These are phyloP conservation scores for Hyles euphorbiae DNA, from an alignment of 1,140 invertebrate species.

Conservation along the genomic window DNA sequence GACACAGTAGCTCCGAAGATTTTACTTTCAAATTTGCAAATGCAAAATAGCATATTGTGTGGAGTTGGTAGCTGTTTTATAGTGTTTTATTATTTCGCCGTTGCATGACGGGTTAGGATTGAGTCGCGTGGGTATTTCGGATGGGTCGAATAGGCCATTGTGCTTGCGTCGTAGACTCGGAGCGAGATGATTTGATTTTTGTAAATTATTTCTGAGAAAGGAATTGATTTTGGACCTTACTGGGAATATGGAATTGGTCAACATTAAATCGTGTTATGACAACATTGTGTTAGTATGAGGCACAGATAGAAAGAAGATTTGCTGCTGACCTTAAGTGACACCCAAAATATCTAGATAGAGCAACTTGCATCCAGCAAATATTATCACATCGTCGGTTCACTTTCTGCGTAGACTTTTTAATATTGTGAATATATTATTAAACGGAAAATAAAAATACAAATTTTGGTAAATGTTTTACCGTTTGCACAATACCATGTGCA, in stretches of 20 bases:
- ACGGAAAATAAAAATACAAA: too few species aligned
- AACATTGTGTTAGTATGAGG: too few species aligned
- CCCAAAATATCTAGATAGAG: too few species aligned
- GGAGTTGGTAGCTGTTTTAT: conserved; percentile 28
- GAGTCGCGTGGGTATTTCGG: too few species aligned
- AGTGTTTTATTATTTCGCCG: conserved; percentile 43
- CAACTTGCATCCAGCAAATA: too few species aligned
- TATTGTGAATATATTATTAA: too few species aligned
- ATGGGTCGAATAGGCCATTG: conserved; percentile 9
- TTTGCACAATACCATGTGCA: too few species aligned
- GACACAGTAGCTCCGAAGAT: conserved; percentile 46
- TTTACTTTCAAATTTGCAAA: conserved; percentile 56
- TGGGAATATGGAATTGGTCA: conserved; percentile 21
- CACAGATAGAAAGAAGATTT: too few species aligned
- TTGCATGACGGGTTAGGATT: background rate
- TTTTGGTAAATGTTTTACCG: too few species aligned
- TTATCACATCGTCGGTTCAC: too few species aligned
- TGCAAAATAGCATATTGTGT: conserved; percentile 56
- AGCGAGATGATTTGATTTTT: background rate
- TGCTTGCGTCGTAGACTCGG: background rate
- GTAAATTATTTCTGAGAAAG: background rate
- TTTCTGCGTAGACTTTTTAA: too few species aligned
- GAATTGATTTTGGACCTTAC: background rate
- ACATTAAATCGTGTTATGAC: background rate
- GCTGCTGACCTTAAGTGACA: too few species aligned